Conservation (phyloP, 2,888 invertebrate genomes). For the Nemoura dubitans region DNA sequence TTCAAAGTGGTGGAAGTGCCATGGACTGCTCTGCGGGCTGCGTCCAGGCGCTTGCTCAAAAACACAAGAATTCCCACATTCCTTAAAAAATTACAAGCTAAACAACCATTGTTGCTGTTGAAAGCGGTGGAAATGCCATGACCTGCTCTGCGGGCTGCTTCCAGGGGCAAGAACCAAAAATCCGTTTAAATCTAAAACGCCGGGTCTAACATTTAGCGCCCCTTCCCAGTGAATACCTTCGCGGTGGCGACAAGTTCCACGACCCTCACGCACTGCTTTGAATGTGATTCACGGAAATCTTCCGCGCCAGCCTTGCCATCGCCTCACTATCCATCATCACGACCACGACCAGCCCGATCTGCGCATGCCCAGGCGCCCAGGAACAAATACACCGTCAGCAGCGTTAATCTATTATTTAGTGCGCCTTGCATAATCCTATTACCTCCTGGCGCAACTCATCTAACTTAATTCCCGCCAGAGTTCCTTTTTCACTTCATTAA, state of each 20-base stretch:
- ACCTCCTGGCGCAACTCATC: slow-evolving; percentile 10
- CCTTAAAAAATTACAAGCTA: no score
- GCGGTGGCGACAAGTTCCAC: no score
- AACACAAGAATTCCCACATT: no score
- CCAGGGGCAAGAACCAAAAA: neutral
- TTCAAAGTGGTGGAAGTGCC: slow-evolving; percentile 1
- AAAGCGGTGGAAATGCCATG: neutral
- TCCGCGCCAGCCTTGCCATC: neutral
- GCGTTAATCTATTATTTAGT: slow-evolving; percentile 27
- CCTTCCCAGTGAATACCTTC: no score
- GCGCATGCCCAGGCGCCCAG: neutral
- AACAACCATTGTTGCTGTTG: no score
- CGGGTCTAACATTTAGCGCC: neutral
- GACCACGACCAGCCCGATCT: neutral
- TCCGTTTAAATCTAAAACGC: neutral
- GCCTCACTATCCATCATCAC: neutral
- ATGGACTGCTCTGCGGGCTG: neutral
- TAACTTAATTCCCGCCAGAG: slow-evolving; percentile 19
- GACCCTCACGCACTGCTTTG: no score
- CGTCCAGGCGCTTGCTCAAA: neutral
- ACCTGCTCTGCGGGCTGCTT: neutral
- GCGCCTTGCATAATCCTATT: slow-evolving; percentile 20
- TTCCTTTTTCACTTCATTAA: slow-evolving; percentile 39
- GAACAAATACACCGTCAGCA: neutral
- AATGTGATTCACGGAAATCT: neutral